A percentile compares a stretch with the other conserved stretches of the same genome.
These are phyloP conservation scores for Piscicola geometra DNA, from an alignment of 2,888 invertebrate genomes.

Conservation along the genomic window DNA sequence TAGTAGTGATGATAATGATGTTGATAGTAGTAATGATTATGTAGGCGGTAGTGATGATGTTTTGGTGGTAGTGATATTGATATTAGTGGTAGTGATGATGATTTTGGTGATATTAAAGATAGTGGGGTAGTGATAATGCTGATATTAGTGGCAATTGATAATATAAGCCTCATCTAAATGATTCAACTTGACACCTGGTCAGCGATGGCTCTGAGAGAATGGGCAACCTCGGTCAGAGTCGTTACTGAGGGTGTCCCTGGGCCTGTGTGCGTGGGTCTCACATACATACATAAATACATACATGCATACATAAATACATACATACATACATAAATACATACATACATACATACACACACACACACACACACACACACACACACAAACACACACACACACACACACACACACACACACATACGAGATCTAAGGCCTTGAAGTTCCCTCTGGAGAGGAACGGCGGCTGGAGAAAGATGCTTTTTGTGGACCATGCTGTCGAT, in stretches of 20 bases:
- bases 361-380: too few relatives aligned
- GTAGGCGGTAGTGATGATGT: too few relatives aligned
- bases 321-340: too few relatives aligned
- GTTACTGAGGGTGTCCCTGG: background rate
- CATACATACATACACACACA: too few relatives aligned
- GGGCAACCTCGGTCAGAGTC: constrained; percentile 15
- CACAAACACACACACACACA: background rate
- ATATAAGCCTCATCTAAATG: background rate
- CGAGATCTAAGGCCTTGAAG: constrained; percentile 16
- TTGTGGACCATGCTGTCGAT: constrained; percentile 21
- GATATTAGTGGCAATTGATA: too few relatives aligned
- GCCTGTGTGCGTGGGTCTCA: background rate
- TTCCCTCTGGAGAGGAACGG: constrained; percentile 24
- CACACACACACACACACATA: background rate
- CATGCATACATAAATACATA: too few relatives aligned
- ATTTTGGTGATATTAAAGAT: background rate
- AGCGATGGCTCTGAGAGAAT: constrained; percentile 29
- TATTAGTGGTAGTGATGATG: background rate
- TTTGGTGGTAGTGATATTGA: too few relatives aligned
- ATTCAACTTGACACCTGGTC: constrained; percentile 16
- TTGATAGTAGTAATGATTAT: too few relatives aligned
- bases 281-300: too few relatives aligned
- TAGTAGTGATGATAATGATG: too few relatives aligned
- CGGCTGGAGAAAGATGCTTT: constrained; percentile 23
- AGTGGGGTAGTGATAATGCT: too few relatives aligned